These are phyloP conservation scores for Tetheella fluctuosa DNA, from an alignment of 2,888 invertebrate species.

Conservation along the genomic window DNA sequence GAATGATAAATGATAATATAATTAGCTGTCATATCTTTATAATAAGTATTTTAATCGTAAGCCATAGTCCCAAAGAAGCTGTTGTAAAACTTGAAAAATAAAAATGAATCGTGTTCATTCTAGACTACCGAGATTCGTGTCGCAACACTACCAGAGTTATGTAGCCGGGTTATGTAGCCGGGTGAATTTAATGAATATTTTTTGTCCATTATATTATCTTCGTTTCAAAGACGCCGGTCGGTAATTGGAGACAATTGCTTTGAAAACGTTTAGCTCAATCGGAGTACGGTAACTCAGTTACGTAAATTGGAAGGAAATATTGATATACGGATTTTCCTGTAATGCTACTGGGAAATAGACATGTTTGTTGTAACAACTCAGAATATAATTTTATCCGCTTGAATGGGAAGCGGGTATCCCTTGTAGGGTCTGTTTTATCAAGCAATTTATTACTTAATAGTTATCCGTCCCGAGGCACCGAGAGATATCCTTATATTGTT, in stretches of 20 bases:
- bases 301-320: slow-evolving; percentile 19
- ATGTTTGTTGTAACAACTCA: slow-evolving; percentile 3
- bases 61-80: too few relatives aligned
- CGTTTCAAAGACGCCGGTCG: slow-evolving; percentile 15
- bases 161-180: slow-evolving; percentile 15
- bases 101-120: not conserved
- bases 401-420: not conserved
- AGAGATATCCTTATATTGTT: not conserved
- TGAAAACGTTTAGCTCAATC: slow-evolving; percentile 25
- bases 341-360: not conserved
- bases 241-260: slow-evolving; percentile 34
- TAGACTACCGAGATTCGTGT: not conserved
- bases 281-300: slow-evolving; percentile 32
- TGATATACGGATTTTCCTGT: not conserved
- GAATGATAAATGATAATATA: not conserved
- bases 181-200: slow-evolving; percentile 31
- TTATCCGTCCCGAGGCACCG: not conserved
- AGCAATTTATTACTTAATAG: slow-evolving; percentile 11
- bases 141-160: not conserved
- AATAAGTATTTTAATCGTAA: not conserved
- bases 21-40: not conserved
- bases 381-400: not conserved
- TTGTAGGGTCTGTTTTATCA: slow-evolving; percentile 8
- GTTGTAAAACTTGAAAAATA: too few relatives aligned
- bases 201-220: slow-evolving; percentile 32